Conservation (phyloP, 1,140 invertebrate species). For the Drosophila setifemur region DNA sequence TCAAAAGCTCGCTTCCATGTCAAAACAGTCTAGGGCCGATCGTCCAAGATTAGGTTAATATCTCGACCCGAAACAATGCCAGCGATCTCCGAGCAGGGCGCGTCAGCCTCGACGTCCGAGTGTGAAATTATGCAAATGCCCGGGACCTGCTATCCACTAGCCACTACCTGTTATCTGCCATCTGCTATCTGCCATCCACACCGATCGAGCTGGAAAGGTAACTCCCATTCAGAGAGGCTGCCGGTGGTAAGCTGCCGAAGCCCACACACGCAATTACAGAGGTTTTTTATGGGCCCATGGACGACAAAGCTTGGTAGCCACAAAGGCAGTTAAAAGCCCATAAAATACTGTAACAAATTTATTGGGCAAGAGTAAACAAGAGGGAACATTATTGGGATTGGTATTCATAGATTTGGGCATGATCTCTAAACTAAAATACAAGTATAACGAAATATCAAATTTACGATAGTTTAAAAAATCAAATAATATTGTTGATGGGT, state of each 20-base stretch:
- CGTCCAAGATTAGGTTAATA: constrained; percentile 28
- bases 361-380: constrained; percentile 52
- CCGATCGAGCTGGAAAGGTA: constrained; percentile 32
- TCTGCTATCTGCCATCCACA: constrained; percentile 8
- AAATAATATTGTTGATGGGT: no score
- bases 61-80: constrained; percentile 19
- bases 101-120: constrained; percentile 44
- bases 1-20: constrained; percentile 65
- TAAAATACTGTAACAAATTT: constrained; percentile 78
- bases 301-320: constrained; percentile 70
- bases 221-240: constrained; percentile 14
- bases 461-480: no score
- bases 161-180: background rate
- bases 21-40: constrained; percentile 52
- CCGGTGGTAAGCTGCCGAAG: constrained; percentile 1
- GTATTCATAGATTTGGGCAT: constrained; percentile 15
- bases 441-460: no score
- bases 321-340: constrained; percentile 77
- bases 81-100: constrained; percentile 34
- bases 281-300: constrained; percentile 46
- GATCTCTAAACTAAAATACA: background rate
- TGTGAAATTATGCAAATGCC: constrained; percentile 75
- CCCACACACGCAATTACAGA: constrained; percentile 57
- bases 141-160: constrained; percentile 44
- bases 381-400: background rate